phyloP scores from a whole-genome alignment of 2,113 vertebrate species.

The Mormyrus iriodes region DNA sequence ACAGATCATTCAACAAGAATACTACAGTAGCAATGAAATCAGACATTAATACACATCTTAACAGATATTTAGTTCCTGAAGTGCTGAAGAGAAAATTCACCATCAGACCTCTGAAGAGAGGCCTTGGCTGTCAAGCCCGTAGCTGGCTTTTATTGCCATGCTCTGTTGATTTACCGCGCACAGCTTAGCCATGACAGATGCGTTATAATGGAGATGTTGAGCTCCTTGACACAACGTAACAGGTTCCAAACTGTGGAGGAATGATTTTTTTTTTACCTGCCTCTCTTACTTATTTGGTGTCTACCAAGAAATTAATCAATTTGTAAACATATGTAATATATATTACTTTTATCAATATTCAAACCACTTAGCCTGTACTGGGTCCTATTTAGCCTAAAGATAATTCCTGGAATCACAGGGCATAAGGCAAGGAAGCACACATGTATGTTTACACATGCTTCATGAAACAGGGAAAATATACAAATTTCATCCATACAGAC shows the following conservation, averaged over 20 bases:
- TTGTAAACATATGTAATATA: neutral
- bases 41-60: neutral
- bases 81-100: neutral
- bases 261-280: neutral
- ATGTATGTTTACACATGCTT: neutral
- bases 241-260: neutral
- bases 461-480: neutral
- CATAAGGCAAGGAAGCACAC: neutral
- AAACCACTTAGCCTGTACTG: neutral
- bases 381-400: neutral
- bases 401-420: neutral
- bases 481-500: neutral
- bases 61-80: neutral
- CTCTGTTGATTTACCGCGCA: neutral
- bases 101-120: neutral
- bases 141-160: neutral
- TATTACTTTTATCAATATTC: neutral
- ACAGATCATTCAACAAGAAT: neutral
- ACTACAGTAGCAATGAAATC: neutral
- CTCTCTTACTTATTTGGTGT: neutral
- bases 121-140: neutral
- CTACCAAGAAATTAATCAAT: neutral
- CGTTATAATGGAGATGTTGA: neutral
- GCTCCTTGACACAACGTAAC: neutral
- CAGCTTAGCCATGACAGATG: neutral